A percentile compares a stretch with the other conserved stretches of the same genome.
phyloP scores from a whole-genome alignment of 1,140 invertebrate genomes.

The Caenorhabditis elegans region WBcel235 BX284606.5:9584501-9585000 shows the following conservation, averaged over 20 bases:
- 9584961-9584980: constrained; percentile 45
- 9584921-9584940: constrained; percentile 41
- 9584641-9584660: constrained; percentile 20
- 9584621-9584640: constrained; percentile 10
- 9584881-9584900: constrained; percentile 57
- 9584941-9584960: not conserved
- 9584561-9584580: not conserved
- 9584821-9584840: no score
- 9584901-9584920: constrained; percentile 64
- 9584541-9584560: not conserved
- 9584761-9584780: not conserved
- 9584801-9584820: no score
- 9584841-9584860: constrained; percentile 60
- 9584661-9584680: not conserved
- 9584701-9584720: constrained; percentile 6
- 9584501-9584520: not conserved
- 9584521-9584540: not conserved
- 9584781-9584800: no score
- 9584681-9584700: not conserved
- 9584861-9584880: constrained; percentile 66
- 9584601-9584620: not conserved
- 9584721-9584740: not conserved
- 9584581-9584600: constrained; percentile 8
- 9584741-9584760: not conserved
- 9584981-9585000: constrained; percentile 62